A percentile compares a stretch with the other conserved stretches of the same genome.
Conservation (phyloP, 2,113 vertebrate genomes). For the Cyanoderma ruficeps region DNA sequence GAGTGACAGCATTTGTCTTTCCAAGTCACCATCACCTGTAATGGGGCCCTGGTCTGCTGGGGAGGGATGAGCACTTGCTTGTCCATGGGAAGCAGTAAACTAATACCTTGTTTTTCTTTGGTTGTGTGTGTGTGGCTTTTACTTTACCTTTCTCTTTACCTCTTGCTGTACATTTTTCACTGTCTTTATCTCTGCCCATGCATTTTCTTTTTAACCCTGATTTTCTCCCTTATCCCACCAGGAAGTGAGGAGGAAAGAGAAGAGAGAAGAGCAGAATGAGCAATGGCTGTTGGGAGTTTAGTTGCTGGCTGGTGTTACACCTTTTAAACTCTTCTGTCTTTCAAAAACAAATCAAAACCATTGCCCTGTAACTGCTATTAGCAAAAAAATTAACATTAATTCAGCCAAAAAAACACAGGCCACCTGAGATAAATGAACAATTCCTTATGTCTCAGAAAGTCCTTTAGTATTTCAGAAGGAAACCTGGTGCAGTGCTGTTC, state of each 20-base stretch:
- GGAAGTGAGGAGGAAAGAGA: background rate
- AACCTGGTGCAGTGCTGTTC: background rate
- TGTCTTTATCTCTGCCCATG: background rate
- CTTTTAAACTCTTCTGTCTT: background rate
- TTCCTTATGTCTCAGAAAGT: background rate
- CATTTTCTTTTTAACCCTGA: background rate
- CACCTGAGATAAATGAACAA: background rate
- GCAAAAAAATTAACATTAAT: background rate
- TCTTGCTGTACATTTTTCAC: background rate
- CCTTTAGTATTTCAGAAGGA: background rate
- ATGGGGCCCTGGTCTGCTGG: background rate
- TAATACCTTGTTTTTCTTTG: background rate
- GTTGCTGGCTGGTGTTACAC: background rate
- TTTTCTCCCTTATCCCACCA: background rate
- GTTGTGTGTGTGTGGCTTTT: background rate
- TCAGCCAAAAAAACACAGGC: accelerated
- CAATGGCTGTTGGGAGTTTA: too few relatives aligned
- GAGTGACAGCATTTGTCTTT: background rate
- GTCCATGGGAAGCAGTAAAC: background rate
- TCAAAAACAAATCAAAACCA: background rate
- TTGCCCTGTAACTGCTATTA: background rate
- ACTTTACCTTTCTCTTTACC: background rate
- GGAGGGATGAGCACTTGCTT: background rate
- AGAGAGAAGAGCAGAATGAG: background rate
- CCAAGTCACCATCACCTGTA: background rate